Base-by-base conservation (phyloP, 2,888 invertebrate genomes). In the Ypsolopha sequella region DNA sequence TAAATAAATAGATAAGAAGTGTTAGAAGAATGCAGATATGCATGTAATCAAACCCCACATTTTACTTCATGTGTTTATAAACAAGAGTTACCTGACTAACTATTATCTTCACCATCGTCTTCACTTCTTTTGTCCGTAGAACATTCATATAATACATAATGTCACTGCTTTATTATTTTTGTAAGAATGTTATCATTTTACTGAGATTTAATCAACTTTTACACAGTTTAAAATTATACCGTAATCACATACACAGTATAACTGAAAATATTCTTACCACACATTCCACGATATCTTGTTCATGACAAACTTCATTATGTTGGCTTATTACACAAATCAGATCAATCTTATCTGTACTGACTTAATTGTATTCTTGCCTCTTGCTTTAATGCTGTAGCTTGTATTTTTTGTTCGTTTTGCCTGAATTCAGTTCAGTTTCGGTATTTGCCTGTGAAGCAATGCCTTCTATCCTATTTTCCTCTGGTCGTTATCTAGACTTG, bases 11-110 rank as follows among this genome's bases (percentile, higher is more conserved):
- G 72, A 60, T 66, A 69, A 60, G 68, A 71, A 65, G 70, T 67
- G 59, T 64, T 78, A 81, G 80, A 66, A 70, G 73, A 70, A 74
- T 74, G 76, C 75, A 70, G 70, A 69, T 63, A 63, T 77, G 86
- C 86, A 86, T 86, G 86, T 64, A 65, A 61, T 65, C 57, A 58
- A 65, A 69, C 69, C 80, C 77, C 73, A 73, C 67, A 71, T 38
- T 49, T 70, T 81, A 86, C 80, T 85, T 86, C 86, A 86, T 86
- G 86, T 86, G 86, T 85, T 85, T 74, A 81, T 86, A 84, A 86
- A 85, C 85, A 86, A 85, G 24, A 81, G 81, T 85, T 82, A 85
- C 79, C 70, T 76, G 80, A 81, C 81, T 80, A 81, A 86, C 79
- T 68, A 70, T 70, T 39, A 39, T 39, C 1, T 39, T 9, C 24